Base-by-base conservation (phyloP, 2,113 vertebrate genomes). In the Dicerorhinus sumatrensis region DNA sequence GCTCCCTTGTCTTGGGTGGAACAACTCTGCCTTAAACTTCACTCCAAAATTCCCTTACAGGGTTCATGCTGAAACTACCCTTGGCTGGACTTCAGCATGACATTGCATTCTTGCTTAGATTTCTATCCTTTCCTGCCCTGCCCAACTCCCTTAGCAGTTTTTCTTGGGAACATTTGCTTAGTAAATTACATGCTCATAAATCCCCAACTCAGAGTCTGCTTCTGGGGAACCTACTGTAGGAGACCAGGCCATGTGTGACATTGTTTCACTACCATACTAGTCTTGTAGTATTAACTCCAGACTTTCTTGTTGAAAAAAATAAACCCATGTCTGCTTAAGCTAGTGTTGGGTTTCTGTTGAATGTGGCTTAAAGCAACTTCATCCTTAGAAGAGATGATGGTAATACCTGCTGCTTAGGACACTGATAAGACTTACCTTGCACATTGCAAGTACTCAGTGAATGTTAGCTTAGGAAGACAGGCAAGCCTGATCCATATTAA, bases 171-270 rank as follows among this genome's bases (percentile, higher is more conserved):
- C 0, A 58, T 31, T 84, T 79, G 21, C 70, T 83, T 85, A 48
- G n/a, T 56, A 90, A 89, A 85, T 65, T 31, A 54, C 51, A 85
- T 79, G 31, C n/a, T 85, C 21, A 94, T n/a, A 85, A 95, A 85
- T 65, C 42, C 10, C 60, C 56, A 94, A 79, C 13, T 77, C 77
- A 72, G 27, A 18, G 20, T 89, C 54, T 84, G 39, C 13, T 82
- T 63, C 77, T 77, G 54, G 9, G 27, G 23, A 85, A 63, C 18
- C 42, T 80, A 90, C 79, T 13, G 16, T 56, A 90, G 79, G 77
- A 79, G 13, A 90, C 12, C 27, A 89, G 2, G 2, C 84, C 70
- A 77, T 17, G 10, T 56, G 54, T 90, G 46, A 56, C 91, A 79
- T 25, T 93, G 31, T 70, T 36, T 60, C 80, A 29, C 21, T 62